Conservation (phyloP, 2,888 invertebrate genomes). For the Drosophila meridiana region DNA sequence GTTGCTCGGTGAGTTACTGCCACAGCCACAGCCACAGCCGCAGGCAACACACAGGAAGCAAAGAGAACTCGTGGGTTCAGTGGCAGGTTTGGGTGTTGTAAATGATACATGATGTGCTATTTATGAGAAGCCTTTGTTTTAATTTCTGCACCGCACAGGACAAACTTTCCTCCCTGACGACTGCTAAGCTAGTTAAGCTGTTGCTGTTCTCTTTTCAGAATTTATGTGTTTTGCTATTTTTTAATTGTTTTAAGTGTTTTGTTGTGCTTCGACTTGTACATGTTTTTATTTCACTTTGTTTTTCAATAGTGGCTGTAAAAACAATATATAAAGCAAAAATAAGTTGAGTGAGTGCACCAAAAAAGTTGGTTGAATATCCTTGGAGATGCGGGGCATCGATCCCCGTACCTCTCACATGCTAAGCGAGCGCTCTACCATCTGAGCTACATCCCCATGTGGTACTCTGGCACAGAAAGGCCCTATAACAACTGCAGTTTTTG, state of each 20-base stretch:
- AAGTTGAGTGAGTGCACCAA: not conserved
- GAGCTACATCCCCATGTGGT: constrained; percentile 84
- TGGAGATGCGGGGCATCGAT: constrained; percentile 85
- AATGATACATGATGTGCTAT: constrained; percentile 84
- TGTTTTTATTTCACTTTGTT: constrained; percentile 5
- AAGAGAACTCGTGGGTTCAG: constrained; percentile 29
- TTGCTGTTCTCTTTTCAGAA: constrained; percentile 50
- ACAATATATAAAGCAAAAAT: constrained; percentile 1
- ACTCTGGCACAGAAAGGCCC: constrained; percentile 9
- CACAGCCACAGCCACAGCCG: constrained; percentile 31
- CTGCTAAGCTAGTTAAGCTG: constrained; percentile 68
- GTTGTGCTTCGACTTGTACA: constrained; percentile 45
- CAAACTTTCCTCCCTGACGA: constrained; percentile 53
- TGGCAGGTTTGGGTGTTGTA: constrained; percentile 53
- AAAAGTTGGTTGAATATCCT: constrained; percentile 27
- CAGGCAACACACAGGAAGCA: constrained; percentile 34
- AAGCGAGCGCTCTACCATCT: constrained; percentile 85
- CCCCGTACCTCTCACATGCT: constrained; percentile 85
- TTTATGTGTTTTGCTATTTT: constrained; percentile 83
- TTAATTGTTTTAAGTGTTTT: constrained; percentile 84
- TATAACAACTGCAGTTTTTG: constrained; percentile 24
- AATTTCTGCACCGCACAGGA: constrained; percentile 70
- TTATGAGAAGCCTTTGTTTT: constrained; percentile 83
- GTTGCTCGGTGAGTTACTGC: constrained; percentile 21
- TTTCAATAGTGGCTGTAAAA: not conserved